Evolutionary conservation across 2,888 invertebrate species (phyloP).

Genomic region (Acanthosepion lycidas): DNA sequence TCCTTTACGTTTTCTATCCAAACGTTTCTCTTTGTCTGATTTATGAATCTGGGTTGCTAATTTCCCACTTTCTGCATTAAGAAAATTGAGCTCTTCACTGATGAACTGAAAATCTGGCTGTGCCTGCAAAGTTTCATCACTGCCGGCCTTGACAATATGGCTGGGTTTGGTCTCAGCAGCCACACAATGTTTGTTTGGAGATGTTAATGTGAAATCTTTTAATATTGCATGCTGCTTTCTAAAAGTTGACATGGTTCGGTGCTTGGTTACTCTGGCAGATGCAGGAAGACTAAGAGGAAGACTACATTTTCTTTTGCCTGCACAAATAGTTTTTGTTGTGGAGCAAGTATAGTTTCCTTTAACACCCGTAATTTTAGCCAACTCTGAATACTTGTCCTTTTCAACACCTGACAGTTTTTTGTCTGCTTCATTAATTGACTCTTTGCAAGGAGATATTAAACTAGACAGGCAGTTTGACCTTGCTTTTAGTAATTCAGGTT

Average conservation of each 20-base stretch:
- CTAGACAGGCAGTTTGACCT: neutral
- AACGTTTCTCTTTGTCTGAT: constrained; percentile 51
- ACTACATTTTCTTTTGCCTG: neutral
- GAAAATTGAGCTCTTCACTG: constrained; percentile 55
- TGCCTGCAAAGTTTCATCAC: neutral
- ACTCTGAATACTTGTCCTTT: neutral
- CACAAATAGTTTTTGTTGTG: neutral
- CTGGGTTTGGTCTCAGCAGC: neutral
- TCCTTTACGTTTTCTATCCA: constrained; percentile 49
- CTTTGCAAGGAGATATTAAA: neutral
- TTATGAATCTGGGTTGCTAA: constrained; percentile 51
- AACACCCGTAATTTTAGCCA: neutral
- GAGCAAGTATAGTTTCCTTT: neutral
- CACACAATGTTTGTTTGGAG: neutral
- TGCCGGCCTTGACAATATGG: neutral
- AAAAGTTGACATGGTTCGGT: neutral
- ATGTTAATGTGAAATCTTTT: neutral
- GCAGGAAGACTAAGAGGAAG: neutral
- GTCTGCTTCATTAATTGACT: neutral
- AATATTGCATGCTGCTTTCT: neutral
- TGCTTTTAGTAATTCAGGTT: neutral
- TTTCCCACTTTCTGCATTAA: constrained; percentile 55
- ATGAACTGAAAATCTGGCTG: constrained; percentile 51
- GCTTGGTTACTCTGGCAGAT: neutral
- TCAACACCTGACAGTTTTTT: neutral